A percentile compares a stretch with the other conserved stretches of the same genome.
Evolutionary conservation across 2,113 vertebrate species (phyloP).

Genomic region (Aplodontia rufa): DNA sequence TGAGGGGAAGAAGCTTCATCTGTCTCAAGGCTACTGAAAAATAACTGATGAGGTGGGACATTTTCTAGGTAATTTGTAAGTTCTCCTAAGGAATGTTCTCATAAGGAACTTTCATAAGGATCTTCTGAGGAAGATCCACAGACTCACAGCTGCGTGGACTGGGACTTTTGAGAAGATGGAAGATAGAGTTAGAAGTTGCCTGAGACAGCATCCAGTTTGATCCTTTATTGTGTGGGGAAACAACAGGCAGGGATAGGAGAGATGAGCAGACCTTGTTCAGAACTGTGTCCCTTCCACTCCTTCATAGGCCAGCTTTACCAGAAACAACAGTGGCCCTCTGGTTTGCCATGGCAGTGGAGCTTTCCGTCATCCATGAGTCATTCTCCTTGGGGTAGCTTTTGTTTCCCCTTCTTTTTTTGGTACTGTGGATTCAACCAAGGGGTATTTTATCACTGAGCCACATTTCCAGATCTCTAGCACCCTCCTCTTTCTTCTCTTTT

Average conservation of each 20-base stretch:
- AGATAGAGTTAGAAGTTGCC: accelerated
- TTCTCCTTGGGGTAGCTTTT: background rate
- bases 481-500: too few relatives aligned
- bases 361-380: background rate
- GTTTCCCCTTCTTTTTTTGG: too few relatives aligned
- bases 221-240: background rate
- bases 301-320: too few relatives aligned
- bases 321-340: too few relatives aligned
- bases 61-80: too few relatives aligned
- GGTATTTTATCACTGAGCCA: too few relatives aligned
- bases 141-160: background rate
- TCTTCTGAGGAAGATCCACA: background rate
- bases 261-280: background rate
- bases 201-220: background rate
- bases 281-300: background rate
- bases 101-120: too few relatives aligned
- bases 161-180: background rate
- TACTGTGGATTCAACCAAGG: too few relatives aligned
- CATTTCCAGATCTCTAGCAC: too few relatives aligned
- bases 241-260: background rate
- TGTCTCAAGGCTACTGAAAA: background rate
- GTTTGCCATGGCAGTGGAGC: background rate
- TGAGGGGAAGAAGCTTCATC: background rate
- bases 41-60: background rate
- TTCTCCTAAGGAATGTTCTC: background rate